Conservation (phyloP, 2,797 vertebrate species). For the Psittacula derbiana region DNA sequence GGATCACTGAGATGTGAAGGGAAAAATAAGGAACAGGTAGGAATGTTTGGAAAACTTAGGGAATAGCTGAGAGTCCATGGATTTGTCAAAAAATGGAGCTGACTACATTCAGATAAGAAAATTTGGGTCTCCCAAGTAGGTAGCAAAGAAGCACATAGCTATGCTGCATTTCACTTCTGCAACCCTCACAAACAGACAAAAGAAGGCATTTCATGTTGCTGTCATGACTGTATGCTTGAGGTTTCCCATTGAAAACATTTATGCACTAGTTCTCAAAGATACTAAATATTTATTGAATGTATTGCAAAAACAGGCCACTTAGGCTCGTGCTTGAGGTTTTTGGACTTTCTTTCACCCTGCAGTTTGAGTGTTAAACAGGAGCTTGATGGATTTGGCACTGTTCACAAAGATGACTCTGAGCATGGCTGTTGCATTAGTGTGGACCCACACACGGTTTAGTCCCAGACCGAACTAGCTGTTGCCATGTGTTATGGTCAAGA, state of each 20-base stretch:
- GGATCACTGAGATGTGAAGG: not conserved
- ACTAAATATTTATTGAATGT: not conserved
- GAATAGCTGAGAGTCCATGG: not conserved
- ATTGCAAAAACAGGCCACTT: not conserved
- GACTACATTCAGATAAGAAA: not conserved
- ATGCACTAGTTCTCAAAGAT: not conserved
- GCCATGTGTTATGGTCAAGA: not conserved
- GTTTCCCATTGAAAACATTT: not conserved
- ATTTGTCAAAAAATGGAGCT: not conserved
- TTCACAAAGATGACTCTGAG: not conserved
- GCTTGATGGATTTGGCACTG: not conserved
- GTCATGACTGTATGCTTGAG: not conserved
- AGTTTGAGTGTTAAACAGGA: not conserved
- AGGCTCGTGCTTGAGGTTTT: not conserved
- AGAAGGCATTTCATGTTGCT: not conserved
- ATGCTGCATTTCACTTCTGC: not conserved
- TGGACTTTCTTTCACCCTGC: not conserved
- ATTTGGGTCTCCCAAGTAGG: fast-evolving
- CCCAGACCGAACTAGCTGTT: not conserved
- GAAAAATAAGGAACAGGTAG: not conserved
- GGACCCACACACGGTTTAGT: not conserved
- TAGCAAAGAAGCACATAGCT: not conserved
- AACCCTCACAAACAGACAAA: not conserved
- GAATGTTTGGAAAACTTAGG: not conserved
- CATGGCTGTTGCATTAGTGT: not conserved